Conservation (phyloP, 2,797 vertebrate species). For the Meda fulgida region DNA sequence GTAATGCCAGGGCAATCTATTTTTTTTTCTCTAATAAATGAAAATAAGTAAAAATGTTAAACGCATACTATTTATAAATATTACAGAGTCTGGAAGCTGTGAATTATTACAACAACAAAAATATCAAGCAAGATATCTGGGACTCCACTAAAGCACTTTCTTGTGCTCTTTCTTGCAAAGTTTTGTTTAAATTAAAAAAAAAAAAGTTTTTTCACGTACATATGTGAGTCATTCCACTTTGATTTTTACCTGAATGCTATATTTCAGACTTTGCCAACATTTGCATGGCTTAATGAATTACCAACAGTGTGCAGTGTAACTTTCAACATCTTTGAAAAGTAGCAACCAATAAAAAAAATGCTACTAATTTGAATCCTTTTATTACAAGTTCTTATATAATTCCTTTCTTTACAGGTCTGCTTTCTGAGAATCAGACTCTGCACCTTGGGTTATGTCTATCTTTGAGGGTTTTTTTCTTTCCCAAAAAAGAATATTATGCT, state of each 20-base stretch:
- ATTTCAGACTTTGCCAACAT: slow-evolving; percentile 60
- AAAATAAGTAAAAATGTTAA: not conserved
- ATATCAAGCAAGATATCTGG: not conserved
- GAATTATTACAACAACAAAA: not conserved
- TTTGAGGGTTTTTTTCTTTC: slow-evolving; percentile 58
- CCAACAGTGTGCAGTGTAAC: slow-evolving; percentile 73
- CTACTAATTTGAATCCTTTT: slow-evolving; percentile 66
- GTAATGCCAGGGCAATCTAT: not conserved
- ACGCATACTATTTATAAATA: slow-evolving; percentile 34
- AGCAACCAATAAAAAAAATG: slow-evolving; percentile 67
- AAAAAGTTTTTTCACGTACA: no score
- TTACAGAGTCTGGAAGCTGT: not conserved
- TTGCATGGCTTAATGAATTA: slow-evolving; percentile 75
- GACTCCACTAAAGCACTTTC: not conserved
- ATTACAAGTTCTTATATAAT: slow-evolving; percentile 69
- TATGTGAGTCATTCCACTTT: not conserved
- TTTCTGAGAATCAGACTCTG: slow-evolving; percentile 25
- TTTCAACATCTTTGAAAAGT: slow-evolving; percentile 78
- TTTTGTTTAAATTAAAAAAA: slow-evolving; percentile 13
- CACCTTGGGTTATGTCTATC: slow-evolving; percentile 58
- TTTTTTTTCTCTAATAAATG: not conserved
- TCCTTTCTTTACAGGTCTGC: slow-evolving; percentile 72
- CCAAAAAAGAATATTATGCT: slow-evolving; percentile 76
- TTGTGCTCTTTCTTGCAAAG: no score
- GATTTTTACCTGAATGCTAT: slow-evolving; percentile 28